Evolutionary conservation across 1,140 invertebrate genomes (phyloP).

Genomic region (Aradophagus sp.): DNA sequence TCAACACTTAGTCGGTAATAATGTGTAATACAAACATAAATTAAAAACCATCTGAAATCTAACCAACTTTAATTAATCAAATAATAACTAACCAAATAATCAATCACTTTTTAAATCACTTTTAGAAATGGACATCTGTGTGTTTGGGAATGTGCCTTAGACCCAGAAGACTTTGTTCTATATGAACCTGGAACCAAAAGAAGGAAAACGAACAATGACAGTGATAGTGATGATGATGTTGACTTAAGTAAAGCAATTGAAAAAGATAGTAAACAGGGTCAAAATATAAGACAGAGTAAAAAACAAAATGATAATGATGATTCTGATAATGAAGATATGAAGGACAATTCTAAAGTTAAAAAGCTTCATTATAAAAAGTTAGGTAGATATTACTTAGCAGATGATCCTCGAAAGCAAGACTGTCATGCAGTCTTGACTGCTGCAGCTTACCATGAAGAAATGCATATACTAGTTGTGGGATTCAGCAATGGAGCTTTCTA

Average conservation of each 20-base stretch:
- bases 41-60: too few relatives aligned
- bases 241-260: conserved; percentile 69
- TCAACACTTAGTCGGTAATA: conserved; percentile 81
- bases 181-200: conserved; percentile 73
- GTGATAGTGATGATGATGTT: conserved; percentile 72
- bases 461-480: conserved; percentile 83
- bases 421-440: conserved; percentile 81
- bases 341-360: conserved; percentile 67
- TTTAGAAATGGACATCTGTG: conserved; percentile 81
- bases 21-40: background rate
- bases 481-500: conserved; percentile 90
- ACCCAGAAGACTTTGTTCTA: conserved; percentile 79
- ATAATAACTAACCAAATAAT: too few relatives aligned
- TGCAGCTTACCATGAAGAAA: conserved; percentile 85
- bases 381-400: conserved; percentile 82
- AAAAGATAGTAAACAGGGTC: conserved; percentile 50
- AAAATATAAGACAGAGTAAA: background rate
- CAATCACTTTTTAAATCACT: conserved; percentile 50
- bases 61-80: too few relatives aligned
- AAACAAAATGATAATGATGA: conserved; percentile 19
- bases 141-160: conserved; percentile 91
- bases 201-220: conserved; percentile 69
- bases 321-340: conserved; percentile 12
- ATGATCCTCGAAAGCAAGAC: conserved; percentile 79
- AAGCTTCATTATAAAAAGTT: conserved; percentile 82